Evolutionary conservation across 1,140 invertebrate species (phyloP).

Genomic region (Drosophila ironensis): DNA sequence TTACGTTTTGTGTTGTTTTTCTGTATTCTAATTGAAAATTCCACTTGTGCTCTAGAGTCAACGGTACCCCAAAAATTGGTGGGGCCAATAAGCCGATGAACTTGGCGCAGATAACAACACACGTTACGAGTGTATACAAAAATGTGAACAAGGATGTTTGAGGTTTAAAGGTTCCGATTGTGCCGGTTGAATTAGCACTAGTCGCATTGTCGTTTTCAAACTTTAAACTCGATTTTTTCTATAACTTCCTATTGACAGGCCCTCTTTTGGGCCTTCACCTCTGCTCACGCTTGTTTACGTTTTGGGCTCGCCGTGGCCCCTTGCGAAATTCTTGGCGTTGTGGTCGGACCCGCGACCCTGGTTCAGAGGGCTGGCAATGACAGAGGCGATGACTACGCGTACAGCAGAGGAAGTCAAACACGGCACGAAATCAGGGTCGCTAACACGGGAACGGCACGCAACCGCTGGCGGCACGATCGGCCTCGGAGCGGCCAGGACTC

Average conservation of each 20-base stretch:
- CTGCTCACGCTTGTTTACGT: too few species aligned
- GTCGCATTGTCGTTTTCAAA: slow-evolving; percentile 16
- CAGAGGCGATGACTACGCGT: slow-evolving; percentile 62
- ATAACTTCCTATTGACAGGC: slow-evolving; percentile 16
- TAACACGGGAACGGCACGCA: slow-evolving; percentile 74
- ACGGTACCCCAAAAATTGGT: too few species aligned
- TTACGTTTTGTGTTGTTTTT: too few species aligned
- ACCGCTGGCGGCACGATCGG: slow-evolving; percentile 56
- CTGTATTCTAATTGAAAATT: too few species aligned
- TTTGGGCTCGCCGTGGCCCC: too few species aligned
- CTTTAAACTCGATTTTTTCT: slow-evolving; percentile 10
- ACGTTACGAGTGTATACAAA: too few species aligned
- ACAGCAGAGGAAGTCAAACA: slow-evolving; percentile 69
- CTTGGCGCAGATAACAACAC: too few species aligned
- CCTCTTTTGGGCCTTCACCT: slow-evolving; percentile 43
- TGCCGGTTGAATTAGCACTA: too few species aligned
- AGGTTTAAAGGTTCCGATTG: too few species aligned
- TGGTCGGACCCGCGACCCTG: slow-evolving; percentile 13
- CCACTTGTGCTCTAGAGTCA: too few species aligned
- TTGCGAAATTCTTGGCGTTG: slow-evolving; percentile 24
- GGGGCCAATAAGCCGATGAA: too few species aligned
- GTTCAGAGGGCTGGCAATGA: slow-evolving; percentile 43
- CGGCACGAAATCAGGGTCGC: slow-evolving; percentile 48
- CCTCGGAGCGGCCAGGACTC: slow-evolving; percentile 19
- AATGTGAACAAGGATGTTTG: too few species aligned